A percentile compares a stretch with the other conserved stretches of the same genome.
phyloP scores from a whole-genome alignment of 2,113 vertebrate genomes.

The Meriones unguiculatus region DNA sequence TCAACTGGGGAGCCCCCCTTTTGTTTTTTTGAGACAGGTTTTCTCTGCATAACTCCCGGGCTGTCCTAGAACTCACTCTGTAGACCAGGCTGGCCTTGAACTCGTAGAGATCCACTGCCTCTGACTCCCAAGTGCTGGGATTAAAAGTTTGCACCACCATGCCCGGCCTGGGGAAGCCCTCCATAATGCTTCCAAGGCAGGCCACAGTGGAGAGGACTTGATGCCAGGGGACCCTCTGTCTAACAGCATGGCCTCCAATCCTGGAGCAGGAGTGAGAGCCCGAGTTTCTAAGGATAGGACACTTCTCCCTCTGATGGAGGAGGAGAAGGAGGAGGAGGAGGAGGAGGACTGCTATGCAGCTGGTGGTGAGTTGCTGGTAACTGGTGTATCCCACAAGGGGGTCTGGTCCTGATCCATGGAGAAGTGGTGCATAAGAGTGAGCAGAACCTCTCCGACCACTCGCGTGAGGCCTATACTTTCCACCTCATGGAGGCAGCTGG shows the following conservation, averaged over 20 bases:
- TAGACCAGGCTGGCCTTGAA: too few relatives aligned
- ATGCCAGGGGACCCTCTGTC: background rate
- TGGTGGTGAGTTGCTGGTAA: background rate
- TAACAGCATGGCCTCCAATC: background rate
- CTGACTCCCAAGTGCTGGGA: background rate
- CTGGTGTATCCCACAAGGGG: conserved; percentile 85
- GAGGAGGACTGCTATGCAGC: background rate
- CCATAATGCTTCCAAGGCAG: background rate
- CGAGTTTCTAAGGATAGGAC: background rate
- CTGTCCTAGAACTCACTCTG: background rate
- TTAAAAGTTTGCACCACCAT: background rate
- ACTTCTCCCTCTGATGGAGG: background rate
- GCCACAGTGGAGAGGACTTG: background rate
- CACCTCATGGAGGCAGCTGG: conserved; percentile 94
- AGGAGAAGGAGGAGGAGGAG: background rate
- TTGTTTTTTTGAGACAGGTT: background rate
- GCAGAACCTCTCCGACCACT: conserved; percentile 89
- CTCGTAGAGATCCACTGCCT: background rate
- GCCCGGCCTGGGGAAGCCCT: background rate
- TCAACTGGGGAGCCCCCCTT: background rate
- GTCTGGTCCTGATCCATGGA: conserved; percentile 93
- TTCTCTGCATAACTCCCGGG: background rate
- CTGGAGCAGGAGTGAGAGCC: background rate
- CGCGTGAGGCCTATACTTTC: conserved; percentile 95
- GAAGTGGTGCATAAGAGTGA: conserved; percentile 97